Conservation (phyloP, 2,113 vertebrate species). For the Rousettus leschenaultii region DNA sequence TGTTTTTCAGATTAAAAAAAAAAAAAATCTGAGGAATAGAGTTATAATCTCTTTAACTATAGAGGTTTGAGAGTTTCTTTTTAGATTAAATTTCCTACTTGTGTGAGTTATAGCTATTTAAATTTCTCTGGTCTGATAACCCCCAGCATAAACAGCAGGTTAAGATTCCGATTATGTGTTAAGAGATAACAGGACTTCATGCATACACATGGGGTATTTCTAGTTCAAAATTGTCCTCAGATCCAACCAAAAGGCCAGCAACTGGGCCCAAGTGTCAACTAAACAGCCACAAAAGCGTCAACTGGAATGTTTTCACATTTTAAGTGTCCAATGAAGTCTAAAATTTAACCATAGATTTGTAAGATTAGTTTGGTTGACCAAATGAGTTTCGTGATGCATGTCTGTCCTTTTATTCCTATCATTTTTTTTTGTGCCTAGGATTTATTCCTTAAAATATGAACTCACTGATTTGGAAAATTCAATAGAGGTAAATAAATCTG, state of each 20-base stretch:
- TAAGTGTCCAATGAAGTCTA: not conserved
- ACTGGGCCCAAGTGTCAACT: not conserved
- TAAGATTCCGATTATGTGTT: not conserved
- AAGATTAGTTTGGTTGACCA: not conserved
- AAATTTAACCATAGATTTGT: not conserved
- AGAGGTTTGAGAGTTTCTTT: not conserved
- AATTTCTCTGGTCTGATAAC: not conserved
- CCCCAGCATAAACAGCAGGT: not conserved
- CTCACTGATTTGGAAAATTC: not conserved
- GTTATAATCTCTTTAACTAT: not conserved
- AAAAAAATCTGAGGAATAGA: not conserved
- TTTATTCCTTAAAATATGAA: constrained; percentile 1
- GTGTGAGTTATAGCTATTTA: not conserved
- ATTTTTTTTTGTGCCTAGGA: not conserved
- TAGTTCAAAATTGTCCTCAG: not conserved
- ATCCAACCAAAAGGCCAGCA: not conserved
- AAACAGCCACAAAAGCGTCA: not conserved
- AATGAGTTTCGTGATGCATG: not conserved
- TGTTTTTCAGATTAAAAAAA: constrained; percentile 29
- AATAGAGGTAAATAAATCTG: not conserved
- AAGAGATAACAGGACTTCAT: not conserved
- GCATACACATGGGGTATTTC: not conserved
- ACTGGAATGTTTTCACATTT: not conserved
- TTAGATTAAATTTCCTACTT: not conserved
- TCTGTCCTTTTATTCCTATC: not conserved